Base-by-base conservation (phyloP, 2,888 invertebrate species). In the Minunthozetes semirufus region DNA sequence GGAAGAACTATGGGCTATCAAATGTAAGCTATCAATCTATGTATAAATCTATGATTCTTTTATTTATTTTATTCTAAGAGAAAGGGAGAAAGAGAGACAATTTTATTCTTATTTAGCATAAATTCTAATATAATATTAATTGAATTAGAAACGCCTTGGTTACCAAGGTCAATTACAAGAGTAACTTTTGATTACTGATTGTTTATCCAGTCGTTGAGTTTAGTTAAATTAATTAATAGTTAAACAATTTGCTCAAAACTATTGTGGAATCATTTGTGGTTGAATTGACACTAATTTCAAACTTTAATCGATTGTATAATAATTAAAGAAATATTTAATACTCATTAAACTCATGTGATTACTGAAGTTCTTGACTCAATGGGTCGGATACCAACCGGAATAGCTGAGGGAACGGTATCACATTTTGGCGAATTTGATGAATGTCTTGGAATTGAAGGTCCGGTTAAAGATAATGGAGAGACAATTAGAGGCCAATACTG, bases 361-460 rank as follows among this genome's bases (percentile, higher is more conserved):
- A 33, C 5, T 13, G 11, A 42, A 74, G 74, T 74, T 74, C 13
- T 74, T 19, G 74, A 74, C 70, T 63, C 74, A 68, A 38, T 66
- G 25, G 74, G 74, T 15, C 33, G 63, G 27, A 61, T 74, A 38
- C 74, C 74, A 5, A 74, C 74, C 1, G 74, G 74, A 9, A 74
- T 74, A 46, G 66, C 68, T 42, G 74, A 74, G 46, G 74, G 74
- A 27, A 66, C 74, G 33, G 33, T 74, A n/a, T 33, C 74, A 1
- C 74, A 74, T 42, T 74, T 74, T 42, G 74, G 74, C n/a, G 74
- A 74, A 59, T 74, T 22, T 42, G 74, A 74, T 53, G 68, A 74
- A 53, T 74, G 74, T 22, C 8, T 74, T 13, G 74, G 46, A 33
- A 74, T 74, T 66, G 50, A 50, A 46, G 38, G 48, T 15, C 17